phyloP scores from a whole-genome alignment of 2,113 vertebrate genomes.

The Tinamus guttatus region DNA sequence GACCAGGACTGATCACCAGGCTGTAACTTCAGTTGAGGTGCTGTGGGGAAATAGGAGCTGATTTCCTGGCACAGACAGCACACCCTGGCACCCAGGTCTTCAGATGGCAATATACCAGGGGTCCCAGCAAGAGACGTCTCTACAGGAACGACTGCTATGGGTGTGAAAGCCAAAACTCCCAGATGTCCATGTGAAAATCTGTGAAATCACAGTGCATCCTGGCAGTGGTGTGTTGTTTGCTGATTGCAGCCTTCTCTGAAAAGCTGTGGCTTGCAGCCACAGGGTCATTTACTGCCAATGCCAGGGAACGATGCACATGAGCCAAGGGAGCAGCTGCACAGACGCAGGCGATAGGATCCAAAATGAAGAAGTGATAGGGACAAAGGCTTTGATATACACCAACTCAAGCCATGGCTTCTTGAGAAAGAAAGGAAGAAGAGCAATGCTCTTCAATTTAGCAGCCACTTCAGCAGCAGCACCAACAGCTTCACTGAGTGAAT shows the following conservation, averaged over 20 bases:
- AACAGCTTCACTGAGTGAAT: background rate
- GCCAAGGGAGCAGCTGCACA: background rate
- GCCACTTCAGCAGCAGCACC: background rate
- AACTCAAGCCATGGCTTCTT: background rate
- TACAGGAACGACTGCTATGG: background rate
- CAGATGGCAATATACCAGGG: background rate
- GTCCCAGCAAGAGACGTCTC: background rate
- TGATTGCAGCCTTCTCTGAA: background rate
- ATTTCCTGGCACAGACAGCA: background rate
- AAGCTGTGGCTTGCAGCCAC: background rate
- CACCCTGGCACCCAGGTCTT: background rate
- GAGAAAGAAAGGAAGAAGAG: background rate
- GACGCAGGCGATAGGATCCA: background rate
- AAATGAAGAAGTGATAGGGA: background rate
- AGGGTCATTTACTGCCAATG: background rate
- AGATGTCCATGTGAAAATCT: background rate
- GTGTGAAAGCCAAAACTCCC: background rate
- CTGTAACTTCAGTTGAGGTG: background rate
- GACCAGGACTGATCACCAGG: fast-evolving
- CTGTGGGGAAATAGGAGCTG: background rate
- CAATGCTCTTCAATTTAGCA: background rate
- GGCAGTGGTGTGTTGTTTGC: background rate
- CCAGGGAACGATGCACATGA: background rate
- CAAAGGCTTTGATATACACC: background rate
- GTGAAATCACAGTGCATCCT: background rate